Evolutionary conservation across 2,888 invertebrate species (phyloP).

Genomic region (Polydrusus tereticollis): DNA sequence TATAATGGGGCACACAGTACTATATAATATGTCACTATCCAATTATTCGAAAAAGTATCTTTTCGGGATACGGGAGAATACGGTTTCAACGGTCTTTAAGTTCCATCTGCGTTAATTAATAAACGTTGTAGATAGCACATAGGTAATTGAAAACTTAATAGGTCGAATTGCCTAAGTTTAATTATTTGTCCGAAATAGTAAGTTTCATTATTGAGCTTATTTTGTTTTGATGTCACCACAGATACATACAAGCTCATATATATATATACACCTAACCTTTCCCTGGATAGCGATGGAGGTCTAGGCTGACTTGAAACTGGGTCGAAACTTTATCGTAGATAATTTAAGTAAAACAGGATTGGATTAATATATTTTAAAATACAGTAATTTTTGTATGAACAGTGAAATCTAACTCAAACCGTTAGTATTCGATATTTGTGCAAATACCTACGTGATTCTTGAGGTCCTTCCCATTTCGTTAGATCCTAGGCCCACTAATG

Average conservation of each 20-base stretch:
- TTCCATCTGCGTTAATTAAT: no score
- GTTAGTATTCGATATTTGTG: no score
- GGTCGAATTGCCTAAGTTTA: neutral
- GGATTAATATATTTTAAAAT: neutral
- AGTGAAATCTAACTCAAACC: no score
- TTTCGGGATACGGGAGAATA: no score
- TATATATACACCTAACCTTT: conserved; percentile 32
- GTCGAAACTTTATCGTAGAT: conserved; percentile 17
- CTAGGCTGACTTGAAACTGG: conserved; percentile 25
- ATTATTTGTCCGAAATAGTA: conserved; percentile 22
- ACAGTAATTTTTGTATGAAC: no score
- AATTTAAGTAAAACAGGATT: neutral
- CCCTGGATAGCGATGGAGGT: conserved; percentile 28
- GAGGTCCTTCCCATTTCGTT: no score
- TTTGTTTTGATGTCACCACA: conserved; percentile 36
- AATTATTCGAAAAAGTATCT: no score
- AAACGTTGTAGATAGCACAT: neutral
- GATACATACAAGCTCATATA: conserved; percentile 30
- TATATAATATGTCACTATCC: no score
- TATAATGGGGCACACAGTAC: no score
- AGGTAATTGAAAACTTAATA: neutral
- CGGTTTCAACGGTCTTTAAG: no score
- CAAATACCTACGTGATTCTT: no score
- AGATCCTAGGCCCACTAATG: no score
- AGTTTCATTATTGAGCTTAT: conserved; percentile 24